phyloP scores from a whole-genome alignment of 2,797 vertebrate genomes.

The Iguana delicatissima region DNA sequence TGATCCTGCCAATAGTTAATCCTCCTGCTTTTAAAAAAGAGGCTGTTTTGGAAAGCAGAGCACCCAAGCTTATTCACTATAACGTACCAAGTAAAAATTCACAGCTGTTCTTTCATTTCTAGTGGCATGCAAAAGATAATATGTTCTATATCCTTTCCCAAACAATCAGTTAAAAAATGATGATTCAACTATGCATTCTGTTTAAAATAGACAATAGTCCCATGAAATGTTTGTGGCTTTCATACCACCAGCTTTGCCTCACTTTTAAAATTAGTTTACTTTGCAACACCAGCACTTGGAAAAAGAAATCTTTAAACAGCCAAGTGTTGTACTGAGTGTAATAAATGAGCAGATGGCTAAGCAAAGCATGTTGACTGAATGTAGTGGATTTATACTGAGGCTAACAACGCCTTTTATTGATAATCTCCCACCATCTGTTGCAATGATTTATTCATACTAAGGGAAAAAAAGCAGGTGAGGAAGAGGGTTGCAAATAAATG shows the following conservation, averaged over 20 bases:
- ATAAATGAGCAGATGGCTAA: conserved; percentile 74
- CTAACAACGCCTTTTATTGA: conserved; percentile 76
- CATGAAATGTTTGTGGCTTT: not conserved
- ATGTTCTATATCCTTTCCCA: not conserved
- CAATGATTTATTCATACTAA: conserved; percentile 79
- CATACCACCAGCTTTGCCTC: conserved; percentile 34
- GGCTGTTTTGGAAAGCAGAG: conserved; percentile 22
- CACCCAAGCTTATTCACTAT: not conserved
- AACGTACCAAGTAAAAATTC: conserved; percentile 16
- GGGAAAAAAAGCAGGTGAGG: conserved; percentile 76
- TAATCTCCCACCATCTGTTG: conserved; percentile 79
- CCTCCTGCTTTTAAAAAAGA: conserved; percentile 33
- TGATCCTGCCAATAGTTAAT: not conserved
- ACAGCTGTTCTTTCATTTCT: conserved; percentile 1
- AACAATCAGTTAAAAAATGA: not conserved
- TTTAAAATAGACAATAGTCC: conserved; percentile 22
- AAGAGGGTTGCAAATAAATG: conserved; percentile 74
- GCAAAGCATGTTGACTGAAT: conserved; percentile 63
- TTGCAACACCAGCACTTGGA: conserved; percentile 20
- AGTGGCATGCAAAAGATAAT: not conserved
- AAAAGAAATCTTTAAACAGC: conserved; percentile 24
- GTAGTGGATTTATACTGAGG: conserved; percentile 70
- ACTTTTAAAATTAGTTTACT: conserved; percentile 43
- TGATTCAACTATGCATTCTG: conserved; percentile 36
- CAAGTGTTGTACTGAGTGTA: conserved; percentile 64